Evolutionary conservation across 1,140 invertebrate genomes (phyloP).

Genomic region (Mesaphorura yosii): DNA sequence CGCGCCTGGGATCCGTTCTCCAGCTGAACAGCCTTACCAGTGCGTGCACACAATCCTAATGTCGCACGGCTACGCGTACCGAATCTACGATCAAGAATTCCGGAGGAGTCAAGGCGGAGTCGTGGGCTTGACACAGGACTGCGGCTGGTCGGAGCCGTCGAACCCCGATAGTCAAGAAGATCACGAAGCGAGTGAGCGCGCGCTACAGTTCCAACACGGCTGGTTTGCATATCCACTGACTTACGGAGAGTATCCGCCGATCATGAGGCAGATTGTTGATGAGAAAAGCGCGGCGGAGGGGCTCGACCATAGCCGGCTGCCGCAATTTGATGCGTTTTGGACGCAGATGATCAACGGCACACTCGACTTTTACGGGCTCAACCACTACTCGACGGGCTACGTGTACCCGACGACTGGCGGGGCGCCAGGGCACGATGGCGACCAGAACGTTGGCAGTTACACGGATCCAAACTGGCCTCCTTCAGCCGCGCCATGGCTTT

Average conservation of each 20-base stretch:
- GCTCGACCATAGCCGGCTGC: constrained; percentile 41
- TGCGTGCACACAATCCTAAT: constrained; percentile 46
- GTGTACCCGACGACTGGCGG: too few relatives aligned
- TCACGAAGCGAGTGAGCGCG: constrained; percentile 41
- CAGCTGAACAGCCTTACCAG: background rate
- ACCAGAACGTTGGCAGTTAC: too few relatives aligned
- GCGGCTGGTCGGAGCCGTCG: constrained; percentile 50
- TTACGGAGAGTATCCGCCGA: constrained; percentile 41
- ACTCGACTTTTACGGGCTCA: constrained; percentile 5
- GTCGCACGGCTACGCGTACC: constrained; percentile 44
- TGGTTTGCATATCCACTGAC: constrained; percentile 25
- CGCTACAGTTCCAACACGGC: constrained; percentile 37
- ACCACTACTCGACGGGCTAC: constrained; percentile 3
- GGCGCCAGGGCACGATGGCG: too few relatives aligned
- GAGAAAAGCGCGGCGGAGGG: too few relatives aligned
- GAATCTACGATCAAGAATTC: constrained; percentile 28
- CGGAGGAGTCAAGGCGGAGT: constrained; percentile 32
- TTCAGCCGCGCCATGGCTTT: background rate
- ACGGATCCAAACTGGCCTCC: too few relatives aligned
- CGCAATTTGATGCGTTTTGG: constrained; percentile 34
- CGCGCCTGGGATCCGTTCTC: constrained; percentile 30
- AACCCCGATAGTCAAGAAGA: constrained; percentile 39
- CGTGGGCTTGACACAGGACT: constrained; percentile 50
- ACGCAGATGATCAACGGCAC: constrained; percentile 38
- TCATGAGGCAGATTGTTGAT: constrained; percentile 45